Conservation (phyloP, 2,888 invertebrate genomes). For the Leptinotarsa rubiginosa region DNA sequence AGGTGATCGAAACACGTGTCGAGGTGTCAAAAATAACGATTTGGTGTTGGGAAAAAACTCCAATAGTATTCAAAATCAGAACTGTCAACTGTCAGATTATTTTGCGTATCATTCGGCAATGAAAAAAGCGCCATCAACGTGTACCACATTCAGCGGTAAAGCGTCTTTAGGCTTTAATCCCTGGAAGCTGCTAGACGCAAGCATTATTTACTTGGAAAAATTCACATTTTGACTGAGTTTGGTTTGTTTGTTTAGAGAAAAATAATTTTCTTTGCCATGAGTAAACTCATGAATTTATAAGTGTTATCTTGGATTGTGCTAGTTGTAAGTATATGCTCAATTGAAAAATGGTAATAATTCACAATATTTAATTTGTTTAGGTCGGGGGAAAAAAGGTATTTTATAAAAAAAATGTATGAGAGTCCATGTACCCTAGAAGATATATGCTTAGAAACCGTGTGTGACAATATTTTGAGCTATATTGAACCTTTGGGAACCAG, state of each 20-base stretch:
- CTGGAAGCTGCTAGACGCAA: too few species aligned
- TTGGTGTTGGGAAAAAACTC: too few species aligned
- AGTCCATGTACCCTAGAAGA: slow-evolving; percentile 74
- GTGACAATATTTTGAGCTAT: slow-evolving; percentile 71
- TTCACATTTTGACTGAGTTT: background rate
- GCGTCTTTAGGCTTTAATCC: too few species aligned
- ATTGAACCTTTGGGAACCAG: slow-evolving; percentile 57
- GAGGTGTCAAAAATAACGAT: too few species aligned
- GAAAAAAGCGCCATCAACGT: too few species aligned
- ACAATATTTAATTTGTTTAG: background rate
- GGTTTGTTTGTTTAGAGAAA: background rate
- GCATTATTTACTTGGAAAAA: too few species aligned
- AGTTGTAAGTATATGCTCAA: background rate
- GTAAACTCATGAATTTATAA: background rate
- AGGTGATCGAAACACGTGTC: too few species aligned
- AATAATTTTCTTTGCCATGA: background rate
- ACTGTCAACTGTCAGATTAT: too few species aligned
- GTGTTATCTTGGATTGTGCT: background rate
- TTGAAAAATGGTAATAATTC: background rate
- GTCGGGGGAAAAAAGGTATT: background rate
- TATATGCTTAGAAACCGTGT: slow-evolving; percentile 74
- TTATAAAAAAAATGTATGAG: slow-evolving; percentile 69
- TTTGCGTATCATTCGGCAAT: too few species aligned
- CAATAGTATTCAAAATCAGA: too few species aligned
- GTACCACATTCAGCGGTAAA: too few species aligned